Evolutionary conservation across 2,113 vertebrate species (phyloP).

Genomic region (Mesoclemmys tuberculata): DNA sequence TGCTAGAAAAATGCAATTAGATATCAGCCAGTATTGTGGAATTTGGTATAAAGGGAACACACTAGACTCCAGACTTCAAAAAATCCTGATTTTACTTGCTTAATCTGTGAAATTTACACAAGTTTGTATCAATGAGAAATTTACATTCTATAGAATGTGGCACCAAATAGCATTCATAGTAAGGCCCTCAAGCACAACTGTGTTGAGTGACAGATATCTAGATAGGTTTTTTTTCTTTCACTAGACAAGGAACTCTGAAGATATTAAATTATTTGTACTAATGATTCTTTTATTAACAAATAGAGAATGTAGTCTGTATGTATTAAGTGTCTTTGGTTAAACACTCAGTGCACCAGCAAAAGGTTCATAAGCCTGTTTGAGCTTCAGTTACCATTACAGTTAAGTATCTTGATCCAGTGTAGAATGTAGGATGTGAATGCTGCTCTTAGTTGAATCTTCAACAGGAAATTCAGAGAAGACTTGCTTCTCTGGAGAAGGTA

Average conservation of each 20-base stretch:
- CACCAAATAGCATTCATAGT: not conserved
- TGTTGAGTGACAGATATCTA: not conserved
- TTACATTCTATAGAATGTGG: not conserved
- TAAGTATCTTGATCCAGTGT: conserved; percentile 62
- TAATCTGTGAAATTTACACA: not conserved
- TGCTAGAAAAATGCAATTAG: not conserved
- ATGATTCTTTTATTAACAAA: not conserved
- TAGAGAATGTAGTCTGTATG: not conserved
- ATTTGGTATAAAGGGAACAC: not conserved
- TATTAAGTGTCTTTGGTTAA: not conserved
- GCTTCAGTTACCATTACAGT: conserved; percentile 23
- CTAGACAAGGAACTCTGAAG: not conserved
- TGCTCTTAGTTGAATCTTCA: not conserved
- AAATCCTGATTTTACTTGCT: not conserved
- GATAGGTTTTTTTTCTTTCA: not conserved
- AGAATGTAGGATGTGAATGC: conserved; percentile 70
- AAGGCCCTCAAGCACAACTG: not conserved
- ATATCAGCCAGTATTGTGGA: not conserved
- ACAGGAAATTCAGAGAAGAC: conserved; percentile 47
- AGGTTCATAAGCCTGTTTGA: no score
- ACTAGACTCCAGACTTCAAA: not conserved
- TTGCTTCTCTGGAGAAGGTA: not conserved
- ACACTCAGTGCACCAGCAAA: not conserved
- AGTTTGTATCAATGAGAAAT: not conserved
- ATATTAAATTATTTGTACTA: not conserved